Base-by-base conservation (phyloP, 2,797 vertebrate genomes). In the Pangasius sanitwongsei region DNA sequence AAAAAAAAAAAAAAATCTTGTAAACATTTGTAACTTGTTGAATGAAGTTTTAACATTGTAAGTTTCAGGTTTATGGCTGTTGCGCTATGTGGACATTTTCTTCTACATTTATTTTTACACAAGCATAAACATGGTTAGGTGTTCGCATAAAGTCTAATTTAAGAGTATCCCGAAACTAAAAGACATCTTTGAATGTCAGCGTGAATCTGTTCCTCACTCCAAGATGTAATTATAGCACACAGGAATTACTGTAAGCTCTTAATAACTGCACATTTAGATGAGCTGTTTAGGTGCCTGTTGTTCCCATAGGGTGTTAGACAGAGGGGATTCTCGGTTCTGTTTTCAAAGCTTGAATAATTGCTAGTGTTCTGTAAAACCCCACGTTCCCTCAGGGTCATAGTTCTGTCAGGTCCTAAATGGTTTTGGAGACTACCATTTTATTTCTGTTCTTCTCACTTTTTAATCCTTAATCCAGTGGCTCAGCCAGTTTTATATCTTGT, bases 81-180 rank as follows among this genome's bases (percentile, higher is more conserved):
- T 90, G 74, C 55, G 44, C 25, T 50, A 37, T 67, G 61, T 77
- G 83, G 70, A 67, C 78, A 59, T 90, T 90, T 84, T 91, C 72
- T 85, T 92, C 90, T 92, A 90, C 87, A 84, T 93, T 83, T 95
- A 50, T 67, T 48, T 50, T 28, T 34, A 92, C 86, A 93, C 94
- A 93, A 91, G 91, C 87, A 86, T 53, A 87, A 77, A 69, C 82
- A 88, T 91, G 91, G 92, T 92, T 95, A 93, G 93, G 89, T 89
- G 86, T 55, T 93, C 89, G 37, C 91, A 92, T 90, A 87, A 74
- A 85, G 77, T 34, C 25, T 90, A 83, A 92, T 89, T 86, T 53
- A 89, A 91, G 89, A 87, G n/a, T 86, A 89, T 88, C 77, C 44
- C 84, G 37, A 86, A 83, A 78, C 78, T 83, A 85, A 87, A 44